phyloP scores from a whole-genome alignment of 2,888 invertebrate species.

The Exocentrus adspersus region DNA sequence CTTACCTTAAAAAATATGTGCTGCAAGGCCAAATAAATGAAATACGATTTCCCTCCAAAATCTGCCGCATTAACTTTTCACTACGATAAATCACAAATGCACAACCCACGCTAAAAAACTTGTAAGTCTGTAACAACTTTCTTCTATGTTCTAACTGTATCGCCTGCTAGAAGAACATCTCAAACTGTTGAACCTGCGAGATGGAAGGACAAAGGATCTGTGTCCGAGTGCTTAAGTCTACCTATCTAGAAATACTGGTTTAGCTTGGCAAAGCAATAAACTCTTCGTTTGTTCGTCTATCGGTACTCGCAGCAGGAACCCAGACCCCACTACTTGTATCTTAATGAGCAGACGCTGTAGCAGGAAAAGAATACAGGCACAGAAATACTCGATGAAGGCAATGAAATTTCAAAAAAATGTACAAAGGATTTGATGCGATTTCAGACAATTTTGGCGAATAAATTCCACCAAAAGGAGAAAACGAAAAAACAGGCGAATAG shows the following conservation, averaged over 20 bases:
- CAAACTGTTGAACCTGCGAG: not conserved
- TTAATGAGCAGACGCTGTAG: too few relatives aligned
- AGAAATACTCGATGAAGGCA: too few relatives aligned
- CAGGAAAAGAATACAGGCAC: too few relatives aligned
- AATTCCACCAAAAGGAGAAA: too few relatives aligned
- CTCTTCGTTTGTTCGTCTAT: not conserved
- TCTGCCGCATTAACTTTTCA: not conserved
- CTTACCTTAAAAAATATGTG: not conserved
- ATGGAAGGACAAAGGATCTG: not conserved
- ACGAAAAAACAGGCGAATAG: too few relatives aligned
- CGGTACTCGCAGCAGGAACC: not conserved
- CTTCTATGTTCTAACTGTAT: not conserved
- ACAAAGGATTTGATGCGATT: too few relatives aligned
- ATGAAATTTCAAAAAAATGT: too few relatives aligned
- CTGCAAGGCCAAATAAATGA: not conserved
- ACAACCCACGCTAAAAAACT: not conserved
- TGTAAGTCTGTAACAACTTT: not conserved
- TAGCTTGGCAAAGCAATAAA: not conserved
- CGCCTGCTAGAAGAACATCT: not conserved
- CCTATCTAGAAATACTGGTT: slow-evolving; percentile 32
- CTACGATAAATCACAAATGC: not conserved
- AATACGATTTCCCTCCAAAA: not conserved
- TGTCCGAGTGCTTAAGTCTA: slow-evolving; percentile 8
- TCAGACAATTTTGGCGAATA: not conserved
- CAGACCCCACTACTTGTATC: not conserved